Conservation (phyloP, 2,797 vertebrate species). For the Acipenser ruthenus region DNA sequence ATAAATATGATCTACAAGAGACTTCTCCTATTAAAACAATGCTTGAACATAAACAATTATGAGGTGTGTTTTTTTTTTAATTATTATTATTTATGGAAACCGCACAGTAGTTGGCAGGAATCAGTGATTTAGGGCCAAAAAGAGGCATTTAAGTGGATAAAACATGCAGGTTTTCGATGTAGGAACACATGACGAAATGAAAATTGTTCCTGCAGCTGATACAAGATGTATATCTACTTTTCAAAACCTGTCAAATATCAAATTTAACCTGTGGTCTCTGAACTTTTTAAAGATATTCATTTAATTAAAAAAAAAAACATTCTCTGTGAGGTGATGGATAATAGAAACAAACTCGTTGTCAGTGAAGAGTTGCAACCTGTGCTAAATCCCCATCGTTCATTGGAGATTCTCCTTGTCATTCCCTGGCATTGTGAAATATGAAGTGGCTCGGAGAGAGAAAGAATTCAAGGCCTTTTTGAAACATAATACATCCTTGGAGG, state of each 20-base stretch:
- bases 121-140: too few species aligned
- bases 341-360: conserved; percentile 25
- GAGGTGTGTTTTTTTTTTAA: too few species aligned
- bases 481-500: conserved; percentile 18
- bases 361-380: conserved; percentile 17
- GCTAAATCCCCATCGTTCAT: conserved; percentile 14
- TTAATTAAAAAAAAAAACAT: conserved; percentile 36
- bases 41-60: too few species aligned
- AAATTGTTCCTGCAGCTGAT: conserved; percentile 2
- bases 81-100: too few species aligned
- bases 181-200: background rate
- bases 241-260: conserved; percentile 56
- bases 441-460: background rate
- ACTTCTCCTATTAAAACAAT: too few species aligned
- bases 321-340: conserved; percentile 6
- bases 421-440: conserved; percentile 22
- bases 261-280: conserved; percentile 35
- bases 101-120: too few species aligned
- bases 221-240: conserved; percentile 47
- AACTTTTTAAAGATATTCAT: conserved; percentile 61
- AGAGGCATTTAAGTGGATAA: background rate
- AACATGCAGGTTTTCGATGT: background rate
- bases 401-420: conserved; percentile 23
- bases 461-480: conserved; percentile 17
- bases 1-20: too few species aligned